Evolutionary conservation across 2,113 vertebrate genomes (phyloP).

Genomic region (Dromaius novaehollandiae): DNA sequence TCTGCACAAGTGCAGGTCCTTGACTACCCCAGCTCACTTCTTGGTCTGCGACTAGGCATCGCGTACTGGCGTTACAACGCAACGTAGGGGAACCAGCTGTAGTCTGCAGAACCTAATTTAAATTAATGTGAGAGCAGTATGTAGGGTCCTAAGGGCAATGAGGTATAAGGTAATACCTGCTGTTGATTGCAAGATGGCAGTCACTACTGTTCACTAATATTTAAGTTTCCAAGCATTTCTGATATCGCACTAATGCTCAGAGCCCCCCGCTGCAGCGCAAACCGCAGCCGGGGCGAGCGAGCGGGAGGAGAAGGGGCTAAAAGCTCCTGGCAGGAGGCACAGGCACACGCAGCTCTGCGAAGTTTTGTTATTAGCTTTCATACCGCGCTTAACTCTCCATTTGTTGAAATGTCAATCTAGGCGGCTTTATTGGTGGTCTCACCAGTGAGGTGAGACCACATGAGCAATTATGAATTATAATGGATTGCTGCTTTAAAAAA

Average conservation of each 20-base stretch:
- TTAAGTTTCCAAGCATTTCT: background rate
- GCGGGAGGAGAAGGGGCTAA: no score
- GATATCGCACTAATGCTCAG: background rate
- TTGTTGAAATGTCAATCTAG: conserved; percentile 49
- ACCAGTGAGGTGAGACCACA: conserved; percentile 46
- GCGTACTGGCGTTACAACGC: background rate
- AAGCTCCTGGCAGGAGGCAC: no score
- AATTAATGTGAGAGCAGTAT: background rate
- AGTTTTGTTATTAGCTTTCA: conserved; percentile 47
- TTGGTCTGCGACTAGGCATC: background rate
- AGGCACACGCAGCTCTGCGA: background rate
- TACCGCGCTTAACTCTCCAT: conserved; percentile 56
- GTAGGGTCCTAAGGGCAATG: background rate
- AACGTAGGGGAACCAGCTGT: background rate
- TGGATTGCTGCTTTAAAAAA: conserved; percentile 32
- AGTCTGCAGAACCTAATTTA: background rate
- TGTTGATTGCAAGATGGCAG: background rate
- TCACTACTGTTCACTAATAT: background rate
- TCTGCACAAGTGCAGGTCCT: background rate
- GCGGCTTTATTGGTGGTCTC: background rate
- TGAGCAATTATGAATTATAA: conserved; percentile 49
- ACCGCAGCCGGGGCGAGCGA: no score
- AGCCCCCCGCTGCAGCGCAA: no score
- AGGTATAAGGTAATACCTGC: background rate
- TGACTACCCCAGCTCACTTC: background rate